Base-by-base conservation (phyloP, 2,797 vertebrate genomes). In the Takifugu ocellatus region DNA sequence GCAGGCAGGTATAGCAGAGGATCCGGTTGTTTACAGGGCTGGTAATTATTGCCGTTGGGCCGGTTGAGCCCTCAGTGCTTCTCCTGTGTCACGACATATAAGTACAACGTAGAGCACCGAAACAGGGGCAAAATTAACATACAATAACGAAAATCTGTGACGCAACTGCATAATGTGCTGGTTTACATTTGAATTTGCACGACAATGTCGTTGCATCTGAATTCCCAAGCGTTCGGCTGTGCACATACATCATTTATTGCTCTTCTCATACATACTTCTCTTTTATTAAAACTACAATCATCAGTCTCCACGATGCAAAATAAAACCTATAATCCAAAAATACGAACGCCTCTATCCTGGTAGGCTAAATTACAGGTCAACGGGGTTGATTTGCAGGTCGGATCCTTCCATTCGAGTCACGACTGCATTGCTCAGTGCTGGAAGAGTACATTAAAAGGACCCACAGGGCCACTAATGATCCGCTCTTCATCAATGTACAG, bases 381-480 rank as follows among this genome's bases (percentile, higher is more conserved):
- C 81, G 67, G 69, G 70, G 81, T 83, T 89, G 89, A 90, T 91
- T 85, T 88, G 85, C 69, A 43, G 72, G 63, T 67, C 63, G 59
- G 75, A 61, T 80, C 75, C 71, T 83, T 84, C 80, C 76, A 80
- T 79, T 74, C 72, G 63, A 76, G 72, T 78, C 82, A 73, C 78
- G 67, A 73, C 72, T 79, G 75, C 81, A 85, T 81, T 74, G 73
- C 69, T 72, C 51, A 80, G 79, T 83, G 78, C 86, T 46, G 56
- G 61, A 77, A 59, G 83, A 86, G 84, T 88, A 70, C 87, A 90
- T 91, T 90, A 90, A 90, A 90, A 75, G 72, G 59, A 81, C 81
- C 85, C 85, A 76, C 77, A 88, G 85, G 85, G 75, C 79, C 78
- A 66, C 84, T 88, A 91, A 89, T 88, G 84, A 89, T 87, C 81